These are phyloP conservation scores for Cydia pomonella DNA, from an alignment of 1,140 invertebrate species.

Conservation along the genomic window DNA sequence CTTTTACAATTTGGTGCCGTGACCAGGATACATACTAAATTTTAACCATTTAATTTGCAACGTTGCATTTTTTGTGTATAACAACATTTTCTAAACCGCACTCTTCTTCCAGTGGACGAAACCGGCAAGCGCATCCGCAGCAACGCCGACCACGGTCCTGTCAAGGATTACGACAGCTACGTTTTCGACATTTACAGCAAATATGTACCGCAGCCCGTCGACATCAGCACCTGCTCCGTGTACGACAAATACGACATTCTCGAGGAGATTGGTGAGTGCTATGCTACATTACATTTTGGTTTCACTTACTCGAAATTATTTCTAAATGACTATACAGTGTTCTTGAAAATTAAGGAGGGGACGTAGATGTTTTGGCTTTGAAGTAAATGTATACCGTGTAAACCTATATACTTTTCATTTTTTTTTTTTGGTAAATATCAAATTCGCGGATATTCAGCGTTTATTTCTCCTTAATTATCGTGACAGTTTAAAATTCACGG, in stretches of 20 bases:
- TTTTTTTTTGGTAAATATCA: too few relatives aligned
- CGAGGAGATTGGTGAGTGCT: slow-evolving; percentile 93
- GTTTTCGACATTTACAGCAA: slow-evolving; percentile 99
- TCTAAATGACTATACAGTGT: too few relatives aligned
- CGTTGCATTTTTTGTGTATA: slow-evolving; percentile 8
- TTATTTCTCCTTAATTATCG: too few relatives aligned
- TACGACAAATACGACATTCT: slow-evolving; percentile 99
- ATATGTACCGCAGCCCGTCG: slow-evolving; percentile 97
- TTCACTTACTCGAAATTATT: too few relatives aligned
- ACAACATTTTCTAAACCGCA: background rate
- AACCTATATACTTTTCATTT: too few relatives aligned
- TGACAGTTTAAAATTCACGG: too few relatives aligned
- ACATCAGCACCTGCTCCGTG: slow-evolving; percentile 96
- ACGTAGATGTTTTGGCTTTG: too few relatives aligned
- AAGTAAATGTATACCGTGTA: too few relatives aligned
- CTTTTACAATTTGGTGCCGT: slow-evolving; percentile 12
- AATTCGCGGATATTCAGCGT: too few relatives aligned
- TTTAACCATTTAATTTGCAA: background rate
- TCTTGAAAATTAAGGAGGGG: too few relatives aligned
- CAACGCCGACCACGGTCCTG: slow-evolving; percentile 90
- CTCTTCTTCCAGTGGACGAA: slow-evolving; percentile 86
- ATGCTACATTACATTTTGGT: background rate
- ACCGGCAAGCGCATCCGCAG: slow-evolving; percentile 96
- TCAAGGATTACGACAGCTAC: slow-evolving; percentile 98
- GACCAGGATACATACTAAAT: slow-evolving; percentile 1